A percentile compares a stretch with the other conserved stretches of the same genome.
phyloP scores from a whole-genome alignment of 2,888 invertebrate species.

The Nephrotoma appendiculata region DNA sequence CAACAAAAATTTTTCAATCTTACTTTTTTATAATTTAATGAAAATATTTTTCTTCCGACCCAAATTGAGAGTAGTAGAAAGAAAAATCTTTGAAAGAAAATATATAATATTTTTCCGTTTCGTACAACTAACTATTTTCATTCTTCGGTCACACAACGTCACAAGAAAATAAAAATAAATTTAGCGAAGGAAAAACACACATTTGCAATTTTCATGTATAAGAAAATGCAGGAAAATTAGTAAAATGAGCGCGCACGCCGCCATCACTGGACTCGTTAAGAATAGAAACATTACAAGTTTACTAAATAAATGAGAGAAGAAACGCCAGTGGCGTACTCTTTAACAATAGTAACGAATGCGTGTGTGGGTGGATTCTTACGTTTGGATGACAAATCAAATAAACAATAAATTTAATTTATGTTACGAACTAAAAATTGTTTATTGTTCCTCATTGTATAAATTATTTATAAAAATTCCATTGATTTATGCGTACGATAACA shows the following conservation, averaged over 20 bases:
- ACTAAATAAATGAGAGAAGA: not conserved
- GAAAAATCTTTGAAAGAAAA: not conserved
- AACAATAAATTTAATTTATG: not conserved
- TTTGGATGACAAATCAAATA: not conserved
- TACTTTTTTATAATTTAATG: not conserved
- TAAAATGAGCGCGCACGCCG: not conserved
- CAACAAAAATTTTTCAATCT: not conserved
- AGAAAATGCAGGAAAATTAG: not conserved
- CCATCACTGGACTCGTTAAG: not conserved
- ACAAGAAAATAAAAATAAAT: slow-evolving; percentile 5
- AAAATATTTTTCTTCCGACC: slow-evolving; percentile 1
- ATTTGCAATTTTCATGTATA: not conserved
- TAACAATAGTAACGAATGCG: not conserved
- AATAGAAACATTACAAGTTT: not conserved
- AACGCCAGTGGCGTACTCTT: not conserved
- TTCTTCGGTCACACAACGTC: not conserved
- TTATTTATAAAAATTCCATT: not conserved
- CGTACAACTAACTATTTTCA: not conserved
- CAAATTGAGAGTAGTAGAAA: not conserved
- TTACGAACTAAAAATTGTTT: not conserved
- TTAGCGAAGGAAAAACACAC: slow-evolving; percentile 1
- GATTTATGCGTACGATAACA: not conserved
- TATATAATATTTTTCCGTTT: not conserved
- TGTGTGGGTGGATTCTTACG: not conserved
- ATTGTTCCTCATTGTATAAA: not conserved